A percentile compares a stretch with the other conserved stretches of the same genome.
Evolutionary conservation across 2,888 invertebrate genomes (phyloP).

Genomic region (Philhelius pedissequus): DNA sequence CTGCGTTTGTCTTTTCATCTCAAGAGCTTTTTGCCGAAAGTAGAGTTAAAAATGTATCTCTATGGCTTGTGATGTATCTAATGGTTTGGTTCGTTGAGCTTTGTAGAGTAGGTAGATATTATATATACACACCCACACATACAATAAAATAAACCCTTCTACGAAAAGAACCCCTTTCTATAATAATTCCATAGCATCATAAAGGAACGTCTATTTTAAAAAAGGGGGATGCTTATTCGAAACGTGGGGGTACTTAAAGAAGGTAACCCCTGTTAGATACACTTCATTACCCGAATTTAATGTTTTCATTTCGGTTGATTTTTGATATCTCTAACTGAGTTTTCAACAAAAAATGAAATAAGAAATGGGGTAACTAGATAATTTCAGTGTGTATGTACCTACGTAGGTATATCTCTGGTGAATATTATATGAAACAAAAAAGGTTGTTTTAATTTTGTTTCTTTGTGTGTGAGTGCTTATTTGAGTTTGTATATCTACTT

Average conservation of each 20-base stretch:
- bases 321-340: conserved; percentile 58
- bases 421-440: conserved; percentile 13
- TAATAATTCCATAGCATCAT: background rate
- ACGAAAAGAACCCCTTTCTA: background rate
- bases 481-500: background rate
- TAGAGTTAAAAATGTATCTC: too few species aligned
- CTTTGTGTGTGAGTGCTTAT: background rate
- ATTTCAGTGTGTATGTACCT: conserved; percentile 44
- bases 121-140: background rate
- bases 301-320: conserved; percentile 67
- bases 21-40: conserved; percentile 18
- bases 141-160: conserved; percentile 2
- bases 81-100: conserved; percentile 35
- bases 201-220: background rate
- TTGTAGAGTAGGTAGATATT: background rate
- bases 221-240: background rate
- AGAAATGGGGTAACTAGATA: conserved; percentile 29
- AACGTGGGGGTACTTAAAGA: background rate
- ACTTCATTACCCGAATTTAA: conserved; percentile 67
- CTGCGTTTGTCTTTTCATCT: conserved; percentile 22
- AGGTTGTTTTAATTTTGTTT: background rate
- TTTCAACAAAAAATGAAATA: background rate
- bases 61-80: conserved; percentile 24
- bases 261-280: conserved; percentile 52
- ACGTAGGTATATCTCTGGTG: conserved; percentile 9